Conservation (phyloP, 2,888 invertebrate species). For the Cryptus viduatorius region DNA sequence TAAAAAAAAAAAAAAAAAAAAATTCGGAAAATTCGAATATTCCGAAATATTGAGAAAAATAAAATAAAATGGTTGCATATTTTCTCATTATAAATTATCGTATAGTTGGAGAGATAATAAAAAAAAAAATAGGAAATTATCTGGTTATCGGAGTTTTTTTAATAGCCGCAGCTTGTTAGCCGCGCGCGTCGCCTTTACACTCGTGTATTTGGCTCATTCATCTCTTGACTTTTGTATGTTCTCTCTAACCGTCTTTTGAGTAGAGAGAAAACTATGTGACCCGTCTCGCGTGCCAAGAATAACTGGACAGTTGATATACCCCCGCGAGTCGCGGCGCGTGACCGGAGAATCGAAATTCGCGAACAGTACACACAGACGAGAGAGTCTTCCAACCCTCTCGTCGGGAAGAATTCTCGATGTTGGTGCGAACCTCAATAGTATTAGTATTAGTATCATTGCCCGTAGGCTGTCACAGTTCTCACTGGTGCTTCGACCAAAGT, state of each 20-base stretch:
- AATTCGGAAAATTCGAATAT: no score
- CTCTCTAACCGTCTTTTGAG: constrained; percentile 10
- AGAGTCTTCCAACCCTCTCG: constrained; percentile 50
- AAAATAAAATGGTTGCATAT: no score
- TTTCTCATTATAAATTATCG: no score
- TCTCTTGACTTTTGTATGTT: neutral
- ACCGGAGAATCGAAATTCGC: constrained; percentile 68
- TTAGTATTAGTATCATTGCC: constrained; percentile 29
- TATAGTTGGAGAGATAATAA: no score
- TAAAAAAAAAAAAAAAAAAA: no score
- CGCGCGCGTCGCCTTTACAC: neutral
- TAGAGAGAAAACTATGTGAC: constrained; percentile 63
- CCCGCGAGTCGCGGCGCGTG: constrained; percentile 57
- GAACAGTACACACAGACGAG: constrained; percentile 2
- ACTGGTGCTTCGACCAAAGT: constrained; percentile 30
- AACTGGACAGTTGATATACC: constrained; percentile 66
- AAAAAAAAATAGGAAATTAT: no score
- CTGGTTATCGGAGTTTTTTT: no score
- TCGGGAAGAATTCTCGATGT: constrained; percentile 33
- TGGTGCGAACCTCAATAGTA: neutral
- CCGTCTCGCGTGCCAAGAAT: constrained; percentile 67
- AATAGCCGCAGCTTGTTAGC: neutral
- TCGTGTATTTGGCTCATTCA: constrained; percentile 7
- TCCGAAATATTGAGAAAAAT: no score
- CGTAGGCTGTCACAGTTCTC: neutral